Conservation (phyloP, 2,797 vertebrate genomes). For the Adelosebastes latens region DNA sequence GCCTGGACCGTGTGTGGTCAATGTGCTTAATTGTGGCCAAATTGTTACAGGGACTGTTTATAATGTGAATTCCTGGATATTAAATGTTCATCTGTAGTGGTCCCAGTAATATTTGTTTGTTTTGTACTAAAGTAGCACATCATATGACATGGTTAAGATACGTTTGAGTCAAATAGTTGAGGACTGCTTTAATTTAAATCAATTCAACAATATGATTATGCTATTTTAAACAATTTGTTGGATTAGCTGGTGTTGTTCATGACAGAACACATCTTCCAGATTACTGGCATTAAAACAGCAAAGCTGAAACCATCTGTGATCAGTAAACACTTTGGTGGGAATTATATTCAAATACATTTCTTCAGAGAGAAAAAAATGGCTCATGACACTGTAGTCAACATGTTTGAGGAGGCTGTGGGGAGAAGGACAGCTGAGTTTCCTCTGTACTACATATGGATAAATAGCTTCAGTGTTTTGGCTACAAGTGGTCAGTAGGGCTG, state of each 20-base stretch:
- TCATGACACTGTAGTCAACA: not conserved
- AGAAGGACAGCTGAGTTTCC: slow-evolving; percentile 15
- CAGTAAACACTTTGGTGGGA: slow-evolving; percentile 13
- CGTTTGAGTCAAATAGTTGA: too few relatives aligned
- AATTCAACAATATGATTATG: too few relatives aligned
- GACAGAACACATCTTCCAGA: not conserved
- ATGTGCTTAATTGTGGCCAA: too few relatives aligned
- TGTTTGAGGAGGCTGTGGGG: slow-evolving; percentile 5
- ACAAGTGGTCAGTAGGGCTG: not conserved
- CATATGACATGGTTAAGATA: too few relatives aligned
- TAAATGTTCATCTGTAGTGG: too few relatives aligned
- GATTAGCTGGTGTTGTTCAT: not conserved
- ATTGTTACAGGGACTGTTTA: too few relatives aligned
- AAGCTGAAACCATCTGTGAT: slow-evolving; percentile 23
- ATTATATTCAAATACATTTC: not conserved
- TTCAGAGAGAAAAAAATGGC: not conserved
- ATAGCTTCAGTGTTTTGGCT: not conserved
- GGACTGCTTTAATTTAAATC: too few relatives aligned
- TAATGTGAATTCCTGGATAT: too few relatives aligned
- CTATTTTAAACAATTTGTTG: too few relatives aligned
- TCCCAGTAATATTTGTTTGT: too few relatives aligned
- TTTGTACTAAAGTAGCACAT: too few relatives aligned
- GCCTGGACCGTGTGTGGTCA: too few relatives aligned
- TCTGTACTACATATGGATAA: not conserved
- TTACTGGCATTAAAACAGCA: not conserved